Evolutionary conservation across 1,140 invertebrate genomes (phyloP), one percentile per base, ranked within the genome.

Genomic region (Drosophila lowei): DNA sequence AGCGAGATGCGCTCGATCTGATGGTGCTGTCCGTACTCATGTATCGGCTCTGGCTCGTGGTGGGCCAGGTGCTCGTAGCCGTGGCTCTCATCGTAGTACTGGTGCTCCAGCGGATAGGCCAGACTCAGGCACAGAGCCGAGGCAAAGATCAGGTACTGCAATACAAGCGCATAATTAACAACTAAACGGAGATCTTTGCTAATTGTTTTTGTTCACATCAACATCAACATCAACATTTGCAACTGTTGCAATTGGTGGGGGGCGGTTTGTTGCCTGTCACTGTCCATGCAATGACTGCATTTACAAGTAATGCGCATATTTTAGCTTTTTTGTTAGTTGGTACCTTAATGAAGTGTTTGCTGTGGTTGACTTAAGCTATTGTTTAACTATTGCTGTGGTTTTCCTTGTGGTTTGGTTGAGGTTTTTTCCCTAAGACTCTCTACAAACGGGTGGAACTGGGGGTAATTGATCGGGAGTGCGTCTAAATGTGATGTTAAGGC

Each of bases 101-200:
- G 79, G 65, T 90, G 89, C 16, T 90, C 89, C 68, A 91, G 42
- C 34, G 90, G 90, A 78, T 89, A 90, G 56, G 90, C 90, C 41
- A 91, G 72, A 47, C 84, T 80, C 42, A 91, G 66, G 67, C 90
- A 91, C 13, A 91, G 38, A 43, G 75, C 89, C 56, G 90, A 91
- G 46, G 90, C 89, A 48, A 91, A 91, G 72, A 91, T 88, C 56
- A 91, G 72, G 79, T 86, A 91, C 90, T 91, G 68, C 11, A 88
- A 89, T 57, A 11, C 15, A 42, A 30, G 34, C 70, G 71, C 75
- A 88, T 88, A 88, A 88, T 77, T 88, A 54, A 48, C 56, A 62
- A 15, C 21, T 25, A 15, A 41, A 41, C 50, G 48, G 18, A 47
- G 43, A 60, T 62, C 61, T 70, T 55, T 42, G 38, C 84, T 89